Conservation (phyloP, 1,140 invertebrate genomes). For the Gonatopus flavifemur region DNA sequence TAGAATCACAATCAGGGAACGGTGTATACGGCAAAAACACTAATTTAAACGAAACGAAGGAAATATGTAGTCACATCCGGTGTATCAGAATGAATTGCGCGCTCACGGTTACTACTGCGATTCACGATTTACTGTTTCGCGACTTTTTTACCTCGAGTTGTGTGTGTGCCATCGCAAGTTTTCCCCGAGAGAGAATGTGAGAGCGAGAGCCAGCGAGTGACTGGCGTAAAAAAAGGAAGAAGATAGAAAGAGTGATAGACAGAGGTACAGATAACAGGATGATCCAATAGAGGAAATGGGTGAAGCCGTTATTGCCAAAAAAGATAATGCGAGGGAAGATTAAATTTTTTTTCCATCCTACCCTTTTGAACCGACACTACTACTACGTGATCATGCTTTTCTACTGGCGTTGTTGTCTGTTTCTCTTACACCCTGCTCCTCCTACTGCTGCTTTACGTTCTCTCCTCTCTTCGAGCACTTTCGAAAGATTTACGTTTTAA, state of each 20-base stretch:
- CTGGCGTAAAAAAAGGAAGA: not conserved
- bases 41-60: slow-evolving; percentile 53
- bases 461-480: too few relatives aligned
- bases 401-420: slow-evolving; percentile 26
- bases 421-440: too few relatives aligned
- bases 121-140: slow-evolving; percentile 46
- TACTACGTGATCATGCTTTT: slow-evolving; percentile 25
- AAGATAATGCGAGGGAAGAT: slow-evolving; percentile 40
- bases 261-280: slow-evolving; percentile 11
- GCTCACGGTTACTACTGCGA: slow-evolving; percentile 33
- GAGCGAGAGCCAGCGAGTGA: not conserved
- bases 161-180: slow-evolving; percentile 7
- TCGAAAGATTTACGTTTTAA: too few relatives aligned
- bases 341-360: slow-evolving; percentile 32
- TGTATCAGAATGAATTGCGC: slow-evolving; percentile 48
- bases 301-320: slow-evolving; percentile 38
- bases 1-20: slow-evolving; percentile 34
- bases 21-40: slow-evolving; percentile 38
- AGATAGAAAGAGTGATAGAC: slow-evolving; percentile 6
- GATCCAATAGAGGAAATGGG: slow-evolving; percentile 17
- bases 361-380: slow-evolving; percentile 23
- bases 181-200: not conserved
- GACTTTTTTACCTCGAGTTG: slow-evolving; percentile 25
- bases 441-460: too few relatives aligned
- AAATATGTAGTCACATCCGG: slow-evolving; percentile 52